Evolutionary conservation across 2,888 invertebrate genomes (phyloP).

Genomic region (Crematogaster levior): DNA sequence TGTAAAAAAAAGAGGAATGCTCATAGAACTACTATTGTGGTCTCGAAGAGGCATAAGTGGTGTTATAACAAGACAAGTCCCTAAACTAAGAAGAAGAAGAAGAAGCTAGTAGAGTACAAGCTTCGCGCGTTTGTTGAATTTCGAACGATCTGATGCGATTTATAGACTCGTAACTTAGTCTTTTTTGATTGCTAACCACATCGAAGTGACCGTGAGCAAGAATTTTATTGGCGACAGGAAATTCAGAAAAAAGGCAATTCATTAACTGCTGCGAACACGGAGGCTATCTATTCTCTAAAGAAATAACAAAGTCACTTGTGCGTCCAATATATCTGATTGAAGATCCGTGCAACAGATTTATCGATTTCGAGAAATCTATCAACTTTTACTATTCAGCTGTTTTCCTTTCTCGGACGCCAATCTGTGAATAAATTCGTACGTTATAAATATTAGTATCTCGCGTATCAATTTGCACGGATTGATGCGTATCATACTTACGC

Average conservation of each 20-base stretch:
- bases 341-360: constrained; percentile 56
- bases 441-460: background rate
- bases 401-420: background rate
- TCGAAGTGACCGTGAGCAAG: constrained; percentile 30
- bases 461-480: background rate
- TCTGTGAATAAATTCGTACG: background rate
- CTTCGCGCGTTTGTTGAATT: constrained; percentile 15
- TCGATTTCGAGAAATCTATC: constrained; percentile 40
- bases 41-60: too few relatives aligned
- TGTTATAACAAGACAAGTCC: too few relatives aligned
- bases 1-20: too few relatives aligned
- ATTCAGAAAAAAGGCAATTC: constrained; percentile 52
- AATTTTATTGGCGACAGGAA: constrained; percentile 25
- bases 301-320: constrained; percentile 56
- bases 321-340: constrained; percentile 45
- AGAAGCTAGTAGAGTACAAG: background rate
- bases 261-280: constrained; percentile 49
- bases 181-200: constrained; percentile 61
- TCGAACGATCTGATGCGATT: constrained; percentile 68
- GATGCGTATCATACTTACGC: background rate
- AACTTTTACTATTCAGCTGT: background rate
- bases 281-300: constrained; percentile 26
- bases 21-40: too few relatives aligned
- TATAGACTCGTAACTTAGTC: constrained; percentile 82
- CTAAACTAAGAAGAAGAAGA: too few relatives aligned